Evolutionary conservation across 35 echinoderm and acorn worm species (phyloP), one percentile per base, ranked within the genome.

Genomic region (Ophioderma brevispina): DNA sequence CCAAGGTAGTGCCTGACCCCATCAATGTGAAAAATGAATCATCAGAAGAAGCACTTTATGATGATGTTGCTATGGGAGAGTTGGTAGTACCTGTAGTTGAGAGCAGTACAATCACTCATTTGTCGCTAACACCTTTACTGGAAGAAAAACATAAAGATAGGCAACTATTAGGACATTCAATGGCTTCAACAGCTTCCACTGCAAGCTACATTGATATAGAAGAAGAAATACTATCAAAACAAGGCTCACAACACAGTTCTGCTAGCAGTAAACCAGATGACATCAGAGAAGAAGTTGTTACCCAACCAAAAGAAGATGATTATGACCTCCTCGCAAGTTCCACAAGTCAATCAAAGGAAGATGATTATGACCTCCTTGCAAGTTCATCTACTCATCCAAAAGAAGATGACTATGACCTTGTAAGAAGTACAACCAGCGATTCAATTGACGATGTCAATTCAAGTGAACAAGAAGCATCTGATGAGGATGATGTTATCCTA

Each of bases 141-240:
- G 59, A 70, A 2, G 59, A 70, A 2, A 70, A 70, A 25, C 5
- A 25, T 13, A 6, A 25, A 70, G 3, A 4, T 25, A 70, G 59
- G 23, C 59, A 70, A 70, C n/a, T 25, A 2, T 25, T 70, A 70
- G 59, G 59, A 2, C 10, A 70, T 25, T 70, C 59, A 70, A 25
- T 70, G 23, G 59, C 59, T 13, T 70, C 59, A 30, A 25, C 10
- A 25, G 10, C 59, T 15, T 70, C 59, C 3, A 70, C 59, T 15
- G 59, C 59, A 70, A 70, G 59, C n/a, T 70, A 70, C 28, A 70
- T 70, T 70, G 59, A 70, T 70, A 70, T 70, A 3, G 59, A 70
- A 70, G 59, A 70, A 30, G 59, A 70, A 25, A 70, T 70, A 15
- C 28, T 70, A 30, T 70, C 59, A 6, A 70, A 70, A 70, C 1